phyloP scores from a whole-genome alignment of 2,888 invertebrate genomes.

The Andrena hattorfiana region DNA sequence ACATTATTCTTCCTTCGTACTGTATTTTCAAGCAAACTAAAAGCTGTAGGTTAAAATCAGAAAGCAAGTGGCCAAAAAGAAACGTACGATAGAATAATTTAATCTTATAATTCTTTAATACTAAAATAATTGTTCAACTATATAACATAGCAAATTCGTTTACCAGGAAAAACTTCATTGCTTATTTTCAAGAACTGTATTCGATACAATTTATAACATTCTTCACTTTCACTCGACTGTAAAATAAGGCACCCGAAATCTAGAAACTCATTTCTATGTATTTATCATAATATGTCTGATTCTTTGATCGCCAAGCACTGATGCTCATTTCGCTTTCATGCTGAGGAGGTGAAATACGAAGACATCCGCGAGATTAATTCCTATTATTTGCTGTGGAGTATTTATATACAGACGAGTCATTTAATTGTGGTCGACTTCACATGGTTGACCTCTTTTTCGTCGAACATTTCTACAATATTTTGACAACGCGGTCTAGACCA shows the following conservation, averaged over 20 bases:
- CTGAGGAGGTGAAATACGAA: not conserved
- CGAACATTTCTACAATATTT: no score
- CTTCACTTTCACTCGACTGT: not conserved
- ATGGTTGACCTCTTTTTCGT: no score
- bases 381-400: constrained; percentile 13
- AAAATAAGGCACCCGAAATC: not conserved
- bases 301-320: not conserved
- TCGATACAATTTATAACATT: not conserved
- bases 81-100: no score
- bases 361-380: not conserved
- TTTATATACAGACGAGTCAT: not conserved
- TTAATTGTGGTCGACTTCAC: no score
- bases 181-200: not conserved
- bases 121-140: not conserved
- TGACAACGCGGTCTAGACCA: no score
- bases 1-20: no score
- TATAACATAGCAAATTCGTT: not conserved
- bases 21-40: no score
- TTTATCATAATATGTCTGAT: not conserved
- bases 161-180: not conserved
- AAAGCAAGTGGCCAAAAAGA: no score
- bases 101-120: no score
- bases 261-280: not conserved
- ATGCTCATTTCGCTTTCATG: not conserved
- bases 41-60: no score